Evolutionary conservation across 2,888 invertebrate genomes (phyloP).

Genomic region (Macrosoma leucophasiata): DNA sequence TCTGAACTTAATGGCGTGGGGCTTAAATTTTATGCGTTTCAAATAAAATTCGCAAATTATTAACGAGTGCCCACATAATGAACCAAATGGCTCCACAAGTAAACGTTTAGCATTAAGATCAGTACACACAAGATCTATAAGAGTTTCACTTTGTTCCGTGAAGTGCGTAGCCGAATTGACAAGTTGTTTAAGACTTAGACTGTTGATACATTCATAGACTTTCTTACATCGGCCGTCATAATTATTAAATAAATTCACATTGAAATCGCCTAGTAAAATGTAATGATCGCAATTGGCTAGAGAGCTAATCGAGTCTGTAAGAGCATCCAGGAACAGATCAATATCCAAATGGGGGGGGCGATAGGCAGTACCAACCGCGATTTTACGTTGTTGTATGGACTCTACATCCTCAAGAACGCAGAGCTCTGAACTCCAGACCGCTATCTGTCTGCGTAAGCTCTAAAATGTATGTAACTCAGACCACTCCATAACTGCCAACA

Average conservation of each 20-base stretch:
- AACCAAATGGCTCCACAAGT: neutral
- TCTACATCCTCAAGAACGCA: too few relatives aligned
- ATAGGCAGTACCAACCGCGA: constrained; percentile 17
- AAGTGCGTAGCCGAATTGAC: too few relatives aligned
- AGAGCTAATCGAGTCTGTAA: constrained; percentile 7
- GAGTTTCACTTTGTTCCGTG: neutral
- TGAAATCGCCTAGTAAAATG: constrained; percentile 9
- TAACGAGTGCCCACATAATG: neutral
- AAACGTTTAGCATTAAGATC: neutral
- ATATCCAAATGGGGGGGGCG: constrained; percentile 13
- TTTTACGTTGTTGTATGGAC: too few relatives aligned
- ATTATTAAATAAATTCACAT: neutral
- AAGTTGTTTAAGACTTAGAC: neutral
- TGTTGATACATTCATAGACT: neutral
- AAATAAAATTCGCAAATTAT: neutral
- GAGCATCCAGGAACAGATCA: constrained; percentile 15
- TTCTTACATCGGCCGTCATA: neutral
- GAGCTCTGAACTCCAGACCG: too few relatives aligned
- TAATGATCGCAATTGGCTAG: constrained; percentile 8
- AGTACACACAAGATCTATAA: neutral
- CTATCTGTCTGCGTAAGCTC: too few relatives aligned
- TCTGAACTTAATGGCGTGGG: neutral
- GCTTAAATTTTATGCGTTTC: neutral
- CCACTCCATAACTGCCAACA: too few relatives aligned
- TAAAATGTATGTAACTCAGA: too few relatives aligned